These are phyloP conservation scores for Pegoplata infirma DNA, from an alignment of 2,888 invertebrate species.

Conservation along the genomic window DNA sequence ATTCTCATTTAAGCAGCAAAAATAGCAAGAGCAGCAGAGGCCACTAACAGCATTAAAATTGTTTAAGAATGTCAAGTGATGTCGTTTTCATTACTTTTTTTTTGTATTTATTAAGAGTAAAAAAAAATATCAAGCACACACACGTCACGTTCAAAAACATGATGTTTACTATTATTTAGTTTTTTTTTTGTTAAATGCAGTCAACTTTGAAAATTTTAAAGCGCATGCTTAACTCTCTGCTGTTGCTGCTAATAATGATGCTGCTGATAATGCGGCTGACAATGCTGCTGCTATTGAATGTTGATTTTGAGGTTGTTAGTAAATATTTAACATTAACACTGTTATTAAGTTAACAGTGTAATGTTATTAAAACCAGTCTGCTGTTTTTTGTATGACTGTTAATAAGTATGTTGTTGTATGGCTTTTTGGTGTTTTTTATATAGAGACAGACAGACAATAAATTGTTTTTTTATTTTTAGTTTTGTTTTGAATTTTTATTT, in stretches of 20 bases:
- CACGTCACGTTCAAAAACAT: slow-evolving; percentile 12
- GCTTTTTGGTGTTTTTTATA: slow-evolving; percentile 2
- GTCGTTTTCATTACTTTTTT: slow-evolving; percentile 61
- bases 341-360: slow-evolving; percentile 45
- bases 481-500: slow-evolving; percentile 38
- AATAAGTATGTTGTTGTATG: slow-evolving; percentile 23
- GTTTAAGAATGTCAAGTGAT: slow-evolving; percentile 60
- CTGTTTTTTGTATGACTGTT: background rate
- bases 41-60: slow-evolving; percentile 1
- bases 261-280: background rate
- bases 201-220: background rate
- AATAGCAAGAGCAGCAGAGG: background rate
- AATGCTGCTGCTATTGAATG: too few species aligned
- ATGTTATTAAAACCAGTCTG: slow-evolving; percentile 52
- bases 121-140: slow-evolving; percentile 16
- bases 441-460: too few species aligned
- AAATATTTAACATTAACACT: slow-evolving; percentile 55
- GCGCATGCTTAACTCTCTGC: slow-evolving; percentile 28
- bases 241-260: background rate
- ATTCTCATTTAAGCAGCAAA: too few species aligned
- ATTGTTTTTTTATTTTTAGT: slow-evolving; percentile 15
- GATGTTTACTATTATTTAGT: slow-evolving; percentile 8
- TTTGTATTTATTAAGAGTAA: slow-evolving; percentile 43
- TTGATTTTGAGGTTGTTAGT: too few species aligned
- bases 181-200: too few species aligned